phyloP scores from a whole-genome alignment of 2,797 vertebrate genomes.

The Myotis vivesi region DNA sequence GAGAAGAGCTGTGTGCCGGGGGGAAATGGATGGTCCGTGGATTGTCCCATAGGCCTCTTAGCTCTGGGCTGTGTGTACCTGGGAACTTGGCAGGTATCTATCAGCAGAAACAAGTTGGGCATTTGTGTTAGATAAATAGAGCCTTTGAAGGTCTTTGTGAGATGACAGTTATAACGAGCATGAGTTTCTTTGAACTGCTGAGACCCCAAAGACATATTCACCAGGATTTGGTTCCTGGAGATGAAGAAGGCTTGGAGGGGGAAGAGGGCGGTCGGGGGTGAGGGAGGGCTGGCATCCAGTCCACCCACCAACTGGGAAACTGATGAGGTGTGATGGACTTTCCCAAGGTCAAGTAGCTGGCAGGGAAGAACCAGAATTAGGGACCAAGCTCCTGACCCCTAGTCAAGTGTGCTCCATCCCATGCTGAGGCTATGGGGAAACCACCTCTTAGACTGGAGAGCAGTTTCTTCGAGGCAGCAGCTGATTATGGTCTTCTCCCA shows the following conservation, averaged over 20 bases:
- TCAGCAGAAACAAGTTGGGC: neutral
- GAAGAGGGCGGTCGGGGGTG: accelerated
- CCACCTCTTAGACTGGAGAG: neutral
- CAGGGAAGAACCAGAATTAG: neutral
- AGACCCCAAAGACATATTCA: neutral
- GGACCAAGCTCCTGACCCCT: neutral
- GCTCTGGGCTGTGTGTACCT: accelerated
- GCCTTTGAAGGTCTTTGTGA: neutral
- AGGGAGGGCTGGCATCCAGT: neutral
- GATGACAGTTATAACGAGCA: neutral
- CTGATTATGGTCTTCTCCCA: neutral
- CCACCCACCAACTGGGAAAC: neutral
- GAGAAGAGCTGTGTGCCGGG: neutral
- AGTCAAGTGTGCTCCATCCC: neutral
- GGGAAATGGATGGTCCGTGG: neutral
- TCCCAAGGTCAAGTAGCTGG: neutral
- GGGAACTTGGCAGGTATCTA: neutral
- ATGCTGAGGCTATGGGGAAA: neutral
- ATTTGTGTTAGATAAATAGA: neutral
- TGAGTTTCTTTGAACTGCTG: neutral
- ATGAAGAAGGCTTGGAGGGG: neutral
- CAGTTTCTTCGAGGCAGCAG: too few relatives aligned
- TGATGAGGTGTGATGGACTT: neutral
- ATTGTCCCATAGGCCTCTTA: accelerated
- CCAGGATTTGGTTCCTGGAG: neutral